Percentiles rank a stretch among this genome's conserved stretches.
phyloP scores from a whole-genome alignment of 37 sponge, comb jelly and placozoan species.

The Aplysina aerophoba region DNA sequence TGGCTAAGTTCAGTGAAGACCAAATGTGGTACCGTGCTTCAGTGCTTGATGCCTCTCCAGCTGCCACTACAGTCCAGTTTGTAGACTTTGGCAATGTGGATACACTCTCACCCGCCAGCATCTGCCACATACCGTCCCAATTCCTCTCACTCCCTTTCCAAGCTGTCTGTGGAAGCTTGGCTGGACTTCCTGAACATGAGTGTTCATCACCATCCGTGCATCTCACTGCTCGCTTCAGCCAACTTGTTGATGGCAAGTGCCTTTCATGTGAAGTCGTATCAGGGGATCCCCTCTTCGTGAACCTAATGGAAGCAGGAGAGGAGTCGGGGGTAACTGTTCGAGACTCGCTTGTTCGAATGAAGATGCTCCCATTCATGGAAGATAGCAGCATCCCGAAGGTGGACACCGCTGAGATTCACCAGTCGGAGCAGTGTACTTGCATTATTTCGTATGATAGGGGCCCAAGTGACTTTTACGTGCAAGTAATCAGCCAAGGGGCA shows the following conservation, averaged over 20 bases:
- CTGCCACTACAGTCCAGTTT: slow-evolving; percentile 27
- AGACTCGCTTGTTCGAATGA: background rate
- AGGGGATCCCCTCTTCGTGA: slow-evolving; percentile 33
- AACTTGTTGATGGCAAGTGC: background rate
- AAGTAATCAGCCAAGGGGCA: slow-evolving; percentile 20
- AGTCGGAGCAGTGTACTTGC: background rate
- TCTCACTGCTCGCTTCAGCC: background rate
- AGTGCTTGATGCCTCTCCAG: background rate
- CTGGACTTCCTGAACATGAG: slow-evolving; percentile 24
- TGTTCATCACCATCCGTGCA: background rate
- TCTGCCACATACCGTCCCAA: slow-evolving; percentile 36
- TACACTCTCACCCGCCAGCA: slow-evolving; percentile 23
- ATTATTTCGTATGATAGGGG: slow-evolving; percentile 23
- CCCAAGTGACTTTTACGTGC: slow-evolving; percentile 61
- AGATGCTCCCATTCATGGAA: slow-evolving; percentile 26
- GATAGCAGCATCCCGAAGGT: background rate
- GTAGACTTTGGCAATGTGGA: slow-evolving; percentile 69
- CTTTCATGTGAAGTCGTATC: slow-evolving; percentile 30
- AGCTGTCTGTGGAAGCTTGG: slow-evolving; percentile 30
- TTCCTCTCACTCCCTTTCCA: slow-evolving; percentile 36
- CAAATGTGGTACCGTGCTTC: slow-evolving; percentile 12
- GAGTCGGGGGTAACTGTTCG: slow-evolving; percentile 7
- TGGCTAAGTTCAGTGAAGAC: slow-evolving; percentile 11
- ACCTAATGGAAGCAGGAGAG: background rate
- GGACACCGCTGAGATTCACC: background rate